Evolutionary conservation across 2,888 invertebrate genomes (phyloP).

Genomic region (Trachelus troglodyta): DNA sequence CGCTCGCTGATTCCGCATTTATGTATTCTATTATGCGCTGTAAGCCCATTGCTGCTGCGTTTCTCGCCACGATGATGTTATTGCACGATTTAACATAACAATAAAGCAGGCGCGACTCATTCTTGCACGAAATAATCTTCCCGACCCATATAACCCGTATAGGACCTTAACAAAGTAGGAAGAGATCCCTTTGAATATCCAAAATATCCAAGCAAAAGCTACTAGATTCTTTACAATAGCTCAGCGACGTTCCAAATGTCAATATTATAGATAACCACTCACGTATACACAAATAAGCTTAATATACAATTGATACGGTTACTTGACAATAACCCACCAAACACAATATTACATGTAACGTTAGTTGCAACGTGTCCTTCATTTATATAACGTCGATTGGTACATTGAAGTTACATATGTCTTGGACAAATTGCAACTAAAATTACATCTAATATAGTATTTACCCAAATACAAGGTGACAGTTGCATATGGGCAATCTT

Average conservation of each 20-base stretch:
- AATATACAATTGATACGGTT: too few relatives aligned
- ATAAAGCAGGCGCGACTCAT: slow-evolving; percentile 40
- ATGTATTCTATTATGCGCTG: slow-evolving; percentile 48
- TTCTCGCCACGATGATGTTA: slow-evolving; percentile 34
- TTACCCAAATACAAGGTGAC: too few relatives aligned
- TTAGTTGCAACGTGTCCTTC: too few relatives aligned
- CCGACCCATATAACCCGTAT: neutral
- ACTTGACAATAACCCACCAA: too few relatives aligned
- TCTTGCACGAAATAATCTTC: slow-evolving; percentile 29
- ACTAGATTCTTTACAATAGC: neutral
- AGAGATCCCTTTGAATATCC: neutral
- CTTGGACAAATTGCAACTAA: too few relatives aligned
- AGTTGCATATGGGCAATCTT: too few relatives aligned
- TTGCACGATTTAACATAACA: slow-evolving; percentile 49
- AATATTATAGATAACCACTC: neutral
- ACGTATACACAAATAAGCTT: neutral
- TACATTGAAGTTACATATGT: too few relatives aligned
- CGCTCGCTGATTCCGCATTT: slow-evolving; percentile 44
- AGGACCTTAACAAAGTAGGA: neutral
- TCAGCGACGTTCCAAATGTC: neutral
- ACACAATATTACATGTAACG: too few relatives aligned
- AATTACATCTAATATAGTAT: too few relatives aligned
- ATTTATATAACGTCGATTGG: too few relatives aligned
- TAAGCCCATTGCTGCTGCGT: slow-evolving; percentile 29
- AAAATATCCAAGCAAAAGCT: neutral